Conservation (phyloP, 1,140 invertebrate genomes). For the Cyclina sinensis region DNA sequence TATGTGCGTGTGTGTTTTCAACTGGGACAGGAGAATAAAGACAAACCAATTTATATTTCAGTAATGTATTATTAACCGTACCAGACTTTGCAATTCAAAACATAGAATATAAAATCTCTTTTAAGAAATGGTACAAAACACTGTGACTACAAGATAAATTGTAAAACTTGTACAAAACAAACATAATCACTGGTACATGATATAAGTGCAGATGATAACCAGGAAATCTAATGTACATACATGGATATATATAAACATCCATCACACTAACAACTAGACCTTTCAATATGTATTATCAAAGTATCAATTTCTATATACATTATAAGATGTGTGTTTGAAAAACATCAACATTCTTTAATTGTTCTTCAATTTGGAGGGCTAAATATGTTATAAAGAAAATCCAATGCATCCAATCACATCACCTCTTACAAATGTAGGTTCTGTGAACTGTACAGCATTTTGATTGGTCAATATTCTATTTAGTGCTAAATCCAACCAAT, state of each 20-base stretch:
- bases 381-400: no score
- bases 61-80: slow-evolving; percentile 54
- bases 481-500: no score
- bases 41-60: not conserved
- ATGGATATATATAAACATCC: not conserved
- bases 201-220: not conserved
- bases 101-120: slow-evolving; percentile 43
- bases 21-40: no score
- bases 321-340: no score
- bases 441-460: no score
- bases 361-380: no score
- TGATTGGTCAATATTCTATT: no score
- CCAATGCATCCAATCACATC: no score
- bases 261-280: not conserved
- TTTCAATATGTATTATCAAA: not conserved
- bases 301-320: not conserved
- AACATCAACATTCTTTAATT: no score
- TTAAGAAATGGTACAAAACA: slow-evolving; percentile 34
- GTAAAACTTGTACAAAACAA: slow-evolving; percentile 25
- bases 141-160: slow-evolving; percentile 15
- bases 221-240: not conserved
- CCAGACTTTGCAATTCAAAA: slow-evolving; percentile 59
- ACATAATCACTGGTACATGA: not conserved
- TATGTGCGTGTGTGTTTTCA: no score
- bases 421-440: no score